Evolutionary conservation across 2,888 invertebrate species (phyloP).

Genomic region (Agrochola lychnidis): DNA sequence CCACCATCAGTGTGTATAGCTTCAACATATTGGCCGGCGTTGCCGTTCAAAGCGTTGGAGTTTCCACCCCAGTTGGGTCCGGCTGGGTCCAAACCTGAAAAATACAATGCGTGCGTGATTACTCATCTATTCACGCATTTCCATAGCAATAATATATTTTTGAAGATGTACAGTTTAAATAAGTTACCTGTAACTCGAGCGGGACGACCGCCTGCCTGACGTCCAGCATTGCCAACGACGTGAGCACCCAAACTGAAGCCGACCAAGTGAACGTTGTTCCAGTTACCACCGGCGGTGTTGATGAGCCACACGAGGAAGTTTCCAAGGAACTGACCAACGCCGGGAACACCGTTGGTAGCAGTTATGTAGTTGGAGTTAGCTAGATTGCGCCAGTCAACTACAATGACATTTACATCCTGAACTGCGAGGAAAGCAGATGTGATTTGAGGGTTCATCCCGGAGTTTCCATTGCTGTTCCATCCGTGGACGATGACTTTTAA

Average conservation of each 20-base stretch:
- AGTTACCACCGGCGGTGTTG: slow-evolving; percentile 78
- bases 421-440: slow-evolving; percentile 76
- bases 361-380: slow-evolving; percentile 74
- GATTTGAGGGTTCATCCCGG: slow-evolving; percentile 72
- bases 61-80: slow-evolving; percentile 77
- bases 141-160: not conserved
- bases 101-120: not conserved
- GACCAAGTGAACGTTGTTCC: slow-evolving; percentile 83
- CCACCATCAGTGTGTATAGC: slow-evolving; percentile 81
- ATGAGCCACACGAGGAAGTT: slow-evolving; percentile 84
- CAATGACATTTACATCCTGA: slow-evolving; percentile 82
- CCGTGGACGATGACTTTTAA: slow-evolving; percentile 81
- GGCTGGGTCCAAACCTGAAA: slow-evolving; percentile 77
- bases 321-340: slow-evolving; percentile 80
- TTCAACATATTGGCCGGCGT: slow-evolving; percentile 78
- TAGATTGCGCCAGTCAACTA: slow-evolving; percentile 82
- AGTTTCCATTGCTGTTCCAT: slow-evolving; percentile 79
- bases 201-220: slow-evolving; percentile 68
- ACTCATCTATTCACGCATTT: not conserved
- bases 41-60: slow-evolving; percentile 68
- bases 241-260: slow-evolving; percentile 89
- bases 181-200: slow-evolving; percentile 77
- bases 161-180: not conserved
- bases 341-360: slow-evolving; percentile 79
- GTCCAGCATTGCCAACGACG: slow-evolving; percentile 82